Evolutionary conservation across 2,888 invertebrate species (phyloP), one percentile per base, ranked within the genome.

Genomic region (Monoplex corrugatus): DNA sequence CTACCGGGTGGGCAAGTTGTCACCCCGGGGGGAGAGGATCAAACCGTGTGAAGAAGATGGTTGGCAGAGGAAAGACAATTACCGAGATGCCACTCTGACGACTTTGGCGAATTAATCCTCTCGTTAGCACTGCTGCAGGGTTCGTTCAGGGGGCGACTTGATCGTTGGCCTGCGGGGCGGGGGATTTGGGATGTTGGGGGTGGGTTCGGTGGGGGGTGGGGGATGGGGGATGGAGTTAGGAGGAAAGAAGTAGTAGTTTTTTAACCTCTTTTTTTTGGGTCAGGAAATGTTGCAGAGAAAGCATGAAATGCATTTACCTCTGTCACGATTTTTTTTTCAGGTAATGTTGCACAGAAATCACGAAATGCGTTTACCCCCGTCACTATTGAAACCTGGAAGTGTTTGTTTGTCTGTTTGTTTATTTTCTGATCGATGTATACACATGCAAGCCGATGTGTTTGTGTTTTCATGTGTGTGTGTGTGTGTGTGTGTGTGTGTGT

Each of bases 41-140:
- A 43, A 43, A 68, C 43, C 32, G 84, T 38, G 50, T 75, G 84
- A 57, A 44, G 43, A 28, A 3, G 44, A 35, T 8, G 50, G 43
- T 6, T 40, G 83, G 83, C 35, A n/a, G 83, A 63, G 87, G 89
- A 82, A 86, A 87, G 86, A 87, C 90, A 89, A 80, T 87, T 85
- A 86, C 89, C 57, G 38, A 88, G 88, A 75, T 83, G 88, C 83
- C 83, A 82, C n/a, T 40, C 44, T 82, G 80, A 83, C 83, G 57
- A 57, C 84, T 84, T 45, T 10, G 35, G 50, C 50, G 84, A 19
- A 50, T 84, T 84, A 84, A 84, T 84, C 84, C 84, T 57, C 84
- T 84, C 44, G 84, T 84, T 84, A 84, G 84, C 45, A n/a, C 6
- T 38, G 50, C 84, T 38, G 38, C 84, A 84, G 57, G 57, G 3